Evolutionary conservation across 2,797 vertebrate species (phyloP).

Genomic region (Chrysocyon brachyurus): DNA sequence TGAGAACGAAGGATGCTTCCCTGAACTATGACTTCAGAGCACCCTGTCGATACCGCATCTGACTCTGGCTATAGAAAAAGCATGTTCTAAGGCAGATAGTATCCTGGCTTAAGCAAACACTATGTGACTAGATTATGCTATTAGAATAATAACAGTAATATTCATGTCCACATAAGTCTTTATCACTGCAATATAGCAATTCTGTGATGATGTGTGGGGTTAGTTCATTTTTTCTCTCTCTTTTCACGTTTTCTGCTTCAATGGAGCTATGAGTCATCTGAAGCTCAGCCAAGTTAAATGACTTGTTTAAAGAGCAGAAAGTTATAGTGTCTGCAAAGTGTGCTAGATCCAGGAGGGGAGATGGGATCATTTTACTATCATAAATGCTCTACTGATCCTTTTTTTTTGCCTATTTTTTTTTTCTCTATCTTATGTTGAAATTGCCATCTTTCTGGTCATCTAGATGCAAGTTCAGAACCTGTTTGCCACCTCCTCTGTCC

Average conservation of each 20-base stretch:
- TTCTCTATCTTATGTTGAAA: neutral
- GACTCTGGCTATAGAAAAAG: conserved; percentile 10
- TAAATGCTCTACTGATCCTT: neutral
- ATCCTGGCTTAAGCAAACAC: conserved; percentile 27
- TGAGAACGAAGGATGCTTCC: neutral
- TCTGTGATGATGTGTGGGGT: neutral
- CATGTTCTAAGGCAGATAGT: neutral
- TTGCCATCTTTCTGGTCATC: neutral
- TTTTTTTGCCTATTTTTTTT: neutral
- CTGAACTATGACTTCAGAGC: neutral
- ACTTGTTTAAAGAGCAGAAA: neutral
- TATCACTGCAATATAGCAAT: neutral
- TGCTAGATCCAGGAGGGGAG: neutral
- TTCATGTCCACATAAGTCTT: neutral
- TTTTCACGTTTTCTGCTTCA: neutral
- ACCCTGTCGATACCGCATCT: neutral
- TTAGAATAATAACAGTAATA: conserved; percentile 48
- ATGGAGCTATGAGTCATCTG: conserved; percentile 3
- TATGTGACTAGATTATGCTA: neutral
- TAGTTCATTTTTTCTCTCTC: neutral
- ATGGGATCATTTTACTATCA: neutral
- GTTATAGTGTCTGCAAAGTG: neutral
- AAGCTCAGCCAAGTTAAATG: conserved; percentile 36
- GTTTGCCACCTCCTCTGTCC: neutral
- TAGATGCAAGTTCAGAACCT: neutral